These are phyloP conservation scores for Lacerta bilineata DNA, from an alignment of 2,797 vertebrate species.

Conservation along the genomic window DNA sequence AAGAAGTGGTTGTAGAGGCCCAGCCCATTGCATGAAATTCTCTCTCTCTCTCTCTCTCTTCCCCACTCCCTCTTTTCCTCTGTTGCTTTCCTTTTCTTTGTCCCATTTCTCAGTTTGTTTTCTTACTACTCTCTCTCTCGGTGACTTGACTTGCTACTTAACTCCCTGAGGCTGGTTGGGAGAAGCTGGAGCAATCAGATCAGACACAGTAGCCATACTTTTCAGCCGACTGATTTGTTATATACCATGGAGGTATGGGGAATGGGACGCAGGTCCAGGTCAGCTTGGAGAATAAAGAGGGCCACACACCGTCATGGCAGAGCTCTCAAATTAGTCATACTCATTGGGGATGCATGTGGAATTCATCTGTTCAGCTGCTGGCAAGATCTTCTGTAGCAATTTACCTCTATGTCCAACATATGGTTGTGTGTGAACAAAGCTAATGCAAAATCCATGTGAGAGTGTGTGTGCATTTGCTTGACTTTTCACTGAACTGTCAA, in stretches of 20 bases:
- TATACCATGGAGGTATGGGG: neutral
- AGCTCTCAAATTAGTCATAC: neutral
- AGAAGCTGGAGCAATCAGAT: slow-evolving; percentile 1
- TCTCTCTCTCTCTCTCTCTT: slow-evolving; percentile 58
- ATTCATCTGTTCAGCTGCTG: slow-evolving; percentile 8
- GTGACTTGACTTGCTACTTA: slow-evolving; percentile 12
- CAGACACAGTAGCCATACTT: neutral
- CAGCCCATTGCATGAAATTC: slow-evolving; percentile 79
- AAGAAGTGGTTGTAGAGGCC: slow-evolving; percentile 60
- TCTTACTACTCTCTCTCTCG: slow-evolving; percentile 59
- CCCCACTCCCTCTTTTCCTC: slow-evolving; percentile 60
- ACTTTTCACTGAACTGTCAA: neutral
- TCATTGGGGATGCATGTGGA: neutral
- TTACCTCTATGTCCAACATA: neutral
- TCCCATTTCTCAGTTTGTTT: neutral
- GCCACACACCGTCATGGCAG: neutral
- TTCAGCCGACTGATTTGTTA: neutral
- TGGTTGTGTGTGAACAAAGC: neutral
- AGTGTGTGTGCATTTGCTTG: neutral
- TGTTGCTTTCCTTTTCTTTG: slow-evolving; percentile 65
- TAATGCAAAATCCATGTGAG: neutral
- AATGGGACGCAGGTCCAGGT: neutral
- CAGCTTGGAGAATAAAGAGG: neutral
- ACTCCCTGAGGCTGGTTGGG: neutral
- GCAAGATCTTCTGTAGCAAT: neutral